Percentiles rank a stretch among this genome's conserved stretches.
phyloP scores from a whole-genome alignment of 2,888 invertebrate species.

The Sphecodes monilicornis region DNA sequence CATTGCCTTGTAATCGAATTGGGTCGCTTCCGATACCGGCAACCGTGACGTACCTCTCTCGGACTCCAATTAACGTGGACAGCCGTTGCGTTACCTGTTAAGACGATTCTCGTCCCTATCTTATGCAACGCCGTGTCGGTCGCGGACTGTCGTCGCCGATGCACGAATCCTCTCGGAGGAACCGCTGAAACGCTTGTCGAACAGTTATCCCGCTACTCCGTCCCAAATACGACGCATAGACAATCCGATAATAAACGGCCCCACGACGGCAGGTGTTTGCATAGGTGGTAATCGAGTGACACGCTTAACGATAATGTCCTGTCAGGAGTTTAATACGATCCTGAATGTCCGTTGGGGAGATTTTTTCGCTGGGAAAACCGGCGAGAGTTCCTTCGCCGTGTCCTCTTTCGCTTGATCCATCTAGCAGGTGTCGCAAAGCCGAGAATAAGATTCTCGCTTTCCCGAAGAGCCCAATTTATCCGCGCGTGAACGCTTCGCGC shows the following conservation, averaged over 20 bases:
- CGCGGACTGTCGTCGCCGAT: not conserved
- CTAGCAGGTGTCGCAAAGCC: not conserved
- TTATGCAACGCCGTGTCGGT: constrained; percentile 39
- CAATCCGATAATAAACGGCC: constrained; percentile 29
- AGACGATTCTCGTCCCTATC: constrained; percentile 40
- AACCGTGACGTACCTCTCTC: constrained; percentile 34
- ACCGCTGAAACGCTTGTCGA: constrained; percentile 5
- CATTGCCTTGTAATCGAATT: constrained; percentile 66
- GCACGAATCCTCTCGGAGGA: not conserved
- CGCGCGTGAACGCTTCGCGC: not conserved
- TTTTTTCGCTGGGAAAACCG: not conserved
- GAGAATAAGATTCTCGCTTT: not conserved
- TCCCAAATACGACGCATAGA: constrained; percentile 12
- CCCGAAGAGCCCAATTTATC: not conserved
- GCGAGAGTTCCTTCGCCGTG: not conserved
- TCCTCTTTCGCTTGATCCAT: not conserved
- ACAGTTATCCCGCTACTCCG: constrained; percentile 4
- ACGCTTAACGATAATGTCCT: constrained; percentile 12
- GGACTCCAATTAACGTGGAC: constrained; percentile 62
- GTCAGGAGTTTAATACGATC: not conserved
- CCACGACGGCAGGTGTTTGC: constrained; percentile 41
- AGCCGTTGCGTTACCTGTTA: constrained; percentile 42
- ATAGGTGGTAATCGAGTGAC: constrained; percentile 27
- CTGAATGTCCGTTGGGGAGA: not conserved
- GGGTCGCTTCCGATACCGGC: constrained; percentile 53